Base-by-base conservation (phyloP, 53 echinoderm and acorn worm genomes). In the Astropecten irregularis region DNA sequence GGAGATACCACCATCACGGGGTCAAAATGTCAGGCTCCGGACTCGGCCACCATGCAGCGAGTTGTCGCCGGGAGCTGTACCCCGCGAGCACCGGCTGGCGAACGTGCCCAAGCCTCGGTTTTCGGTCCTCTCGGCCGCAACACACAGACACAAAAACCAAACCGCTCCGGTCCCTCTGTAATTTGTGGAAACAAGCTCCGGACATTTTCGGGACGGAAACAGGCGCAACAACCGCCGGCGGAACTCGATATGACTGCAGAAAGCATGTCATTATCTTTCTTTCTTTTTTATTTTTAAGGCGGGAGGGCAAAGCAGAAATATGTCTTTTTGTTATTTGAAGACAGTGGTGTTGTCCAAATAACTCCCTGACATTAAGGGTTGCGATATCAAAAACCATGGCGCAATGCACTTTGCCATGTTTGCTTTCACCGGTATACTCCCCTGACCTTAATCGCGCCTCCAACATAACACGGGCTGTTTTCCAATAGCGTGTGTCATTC, bases 121-220 rank as follows among this genome's bases (percentile, higher is more conserved):
- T 51, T 73, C 76, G 74, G 46, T 68, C 33, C 68, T 26, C 68
- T 14, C 21, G 15, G 18, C 21, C 49, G 16, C 46, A 40, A 60
- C 44, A 63, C n/a, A n/a, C n/a, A n/a, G n/a, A n/a, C n/a, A n/a
- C n/a, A n/a, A n/a, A n/a, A n/a, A n/a, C n/a, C n/a, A n/a, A n/a
- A n/a, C n/a, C n/a, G n/a, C n/a, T n/a, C n/a, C n/a, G n/a, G n/a
- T n/a, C 63, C 62, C 71, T 59, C 86, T 33, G 72, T 85, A 85
- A 85, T 85, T 85, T 74, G 76, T 51, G 76, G 86, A 48, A 85
- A 76, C 86, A 85, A 85, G 76, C 74, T 74, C 66, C 40, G 63
- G 76, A 54, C 38, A 49, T 38, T 62, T 53, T 36, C 61, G 63
- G 65, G 66, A 85, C 86, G 86, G 86, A 85, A 85, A 61, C 66